Base-by-base conservation (phyloP, 2,113 vertebrate genomes). In the Paramormyrops kingsleyae region DNA sequence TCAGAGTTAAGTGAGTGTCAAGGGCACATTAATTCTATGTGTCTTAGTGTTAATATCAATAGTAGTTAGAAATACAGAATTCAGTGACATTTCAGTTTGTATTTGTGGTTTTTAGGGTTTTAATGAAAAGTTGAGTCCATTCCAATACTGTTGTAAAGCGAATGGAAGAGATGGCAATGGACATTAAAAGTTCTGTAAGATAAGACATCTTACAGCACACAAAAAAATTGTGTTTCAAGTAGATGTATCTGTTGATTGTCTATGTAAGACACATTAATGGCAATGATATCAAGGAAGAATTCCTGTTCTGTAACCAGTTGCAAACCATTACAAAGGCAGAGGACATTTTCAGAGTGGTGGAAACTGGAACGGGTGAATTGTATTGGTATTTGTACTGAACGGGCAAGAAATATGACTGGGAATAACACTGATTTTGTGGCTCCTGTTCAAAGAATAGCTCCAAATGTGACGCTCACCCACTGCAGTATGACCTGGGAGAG, bases 241-340 rank as follows among this genome's bases (percentile, higher is more conserved):
- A 86, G 83, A 90, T 87, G 89, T 62, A 83, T 86, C 21, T 66
- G 56, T 90, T 87, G 31, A 90, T 90, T 80, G 83, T 90, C 19
- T 50, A 31, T 90, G 42, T 59, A 5, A 90, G 42, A 50, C 74
- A 85, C 56, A 87, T 90, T 13, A 62, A 56, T 47, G 89, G 35
- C 53, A 47, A 52, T 59, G 21, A 7, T 24, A 59, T 59, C 19
- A 21, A 59, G 53, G 19, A 59, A 52, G 80, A 89, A 10, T 89
- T 56, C 52, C 89, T 84, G 46, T 89, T 89, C 31, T 83, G 80
- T 84, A 52, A 89, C 27, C 35, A 42, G 35, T 42, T 39, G 31
- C n/a, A 84, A 5, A 62, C 80, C 59, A 85, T 19, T 46, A 59
- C 80, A 84, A 66, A 59, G 56, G 56, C 5, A 59, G 21, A 59